Percentiles rank a stretch among this genome's conserved stretches.
Conservation (phyloP, 2,797 vertebrate genomes). For the Darevskia mixta region DNA sequence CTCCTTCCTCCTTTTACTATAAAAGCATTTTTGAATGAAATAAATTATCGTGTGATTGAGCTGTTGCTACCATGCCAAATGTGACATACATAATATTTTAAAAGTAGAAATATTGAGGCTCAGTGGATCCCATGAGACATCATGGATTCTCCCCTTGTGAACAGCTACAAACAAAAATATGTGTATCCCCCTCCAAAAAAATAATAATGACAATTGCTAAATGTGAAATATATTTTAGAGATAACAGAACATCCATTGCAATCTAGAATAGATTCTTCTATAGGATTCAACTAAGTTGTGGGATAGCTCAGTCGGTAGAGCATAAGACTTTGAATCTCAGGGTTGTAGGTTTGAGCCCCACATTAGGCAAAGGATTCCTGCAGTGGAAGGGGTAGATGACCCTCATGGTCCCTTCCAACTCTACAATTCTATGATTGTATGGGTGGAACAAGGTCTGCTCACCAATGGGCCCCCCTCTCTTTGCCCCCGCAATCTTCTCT, state of each 20-base stretch:
- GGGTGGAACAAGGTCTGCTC: too few species aligned
- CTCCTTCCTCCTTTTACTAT: not conserved
- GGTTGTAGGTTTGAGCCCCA: too few species aligned
- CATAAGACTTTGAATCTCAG: too few species aligned
- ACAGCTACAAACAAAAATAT: not conserved
- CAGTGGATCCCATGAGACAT: fast-evolving
- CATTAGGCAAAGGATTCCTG: too few species aligned
- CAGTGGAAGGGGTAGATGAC: too few species aligned
- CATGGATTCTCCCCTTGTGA: not conserved
- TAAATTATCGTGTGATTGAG: not conserved
- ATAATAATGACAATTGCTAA: not conserved
- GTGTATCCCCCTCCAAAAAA: not conserved
- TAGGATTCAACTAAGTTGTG: too few species aligned
- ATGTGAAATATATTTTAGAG: not conserved
- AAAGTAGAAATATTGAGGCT: not conserved
- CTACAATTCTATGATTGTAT: too few species aligned
- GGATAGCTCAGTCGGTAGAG: too few species aligned
- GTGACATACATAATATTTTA: not conserved
- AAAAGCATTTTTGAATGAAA: not conserved
- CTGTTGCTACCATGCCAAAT: not conserved
- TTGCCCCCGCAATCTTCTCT: too few species aligned
- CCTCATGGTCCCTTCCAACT: too few species aligned
- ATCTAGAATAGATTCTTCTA: not conserved
- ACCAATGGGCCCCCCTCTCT: too few species aligned
- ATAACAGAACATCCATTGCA: not conserved